phyloP scores from a whole-genome alignment of 2,113 vertebrate species.

The Heptranchias perlo region DNA sequence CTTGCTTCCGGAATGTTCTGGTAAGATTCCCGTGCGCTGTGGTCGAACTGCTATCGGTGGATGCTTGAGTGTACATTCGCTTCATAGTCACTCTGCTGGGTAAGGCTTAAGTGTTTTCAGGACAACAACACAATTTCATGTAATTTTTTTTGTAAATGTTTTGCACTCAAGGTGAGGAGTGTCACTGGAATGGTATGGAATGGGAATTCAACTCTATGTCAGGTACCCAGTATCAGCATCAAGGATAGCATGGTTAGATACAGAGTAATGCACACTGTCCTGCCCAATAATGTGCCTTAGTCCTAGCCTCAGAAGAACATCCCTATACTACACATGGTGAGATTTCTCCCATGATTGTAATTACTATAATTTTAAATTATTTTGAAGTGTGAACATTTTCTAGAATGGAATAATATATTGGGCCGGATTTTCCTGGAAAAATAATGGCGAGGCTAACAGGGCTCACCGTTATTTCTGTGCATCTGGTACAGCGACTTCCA shows the following conservation, averaged over 20 bases:
- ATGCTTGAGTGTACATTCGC: constrained; percentile 61
- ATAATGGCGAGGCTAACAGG: too few species aligned
- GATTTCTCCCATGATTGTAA: background rate
- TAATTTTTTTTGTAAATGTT: background rate
- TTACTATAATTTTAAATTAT: too few species aligned
- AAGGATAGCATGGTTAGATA: background rate
- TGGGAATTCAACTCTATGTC: background rate
- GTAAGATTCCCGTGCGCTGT: constrained; percentile 56
- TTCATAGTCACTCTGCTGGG: constrained; percentile 70
- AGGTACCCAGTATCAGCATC: background rate
- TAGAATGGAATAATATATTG: background rate
- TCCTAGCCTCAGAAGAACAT: background rate
- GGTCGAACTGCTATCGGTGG: constrained; percentile 62
- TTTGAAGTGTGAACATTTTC: background rate
- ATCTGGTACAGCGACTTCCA: too few species aligned
- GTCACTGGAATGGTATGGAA: too few species aligned
- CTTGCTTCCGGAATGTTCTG: constrained; percentile 61
- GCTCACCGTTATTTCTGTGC: too few species aligned
- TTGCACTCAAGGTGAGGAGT: background rate
- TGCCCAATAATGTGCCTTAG: background rate
- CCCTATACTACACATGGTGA: background rate
- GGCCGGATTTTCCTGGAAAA: too few species aligned
- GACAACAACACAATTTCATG: background rate
- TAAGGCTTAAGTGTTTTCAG: constrained; percentile 52
- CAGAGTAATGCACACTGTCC: background rate